Evolutionary conservation across 2,888 invertebrate species (phyloP).

Genomic region (Drosophila ezoana): DNA sequence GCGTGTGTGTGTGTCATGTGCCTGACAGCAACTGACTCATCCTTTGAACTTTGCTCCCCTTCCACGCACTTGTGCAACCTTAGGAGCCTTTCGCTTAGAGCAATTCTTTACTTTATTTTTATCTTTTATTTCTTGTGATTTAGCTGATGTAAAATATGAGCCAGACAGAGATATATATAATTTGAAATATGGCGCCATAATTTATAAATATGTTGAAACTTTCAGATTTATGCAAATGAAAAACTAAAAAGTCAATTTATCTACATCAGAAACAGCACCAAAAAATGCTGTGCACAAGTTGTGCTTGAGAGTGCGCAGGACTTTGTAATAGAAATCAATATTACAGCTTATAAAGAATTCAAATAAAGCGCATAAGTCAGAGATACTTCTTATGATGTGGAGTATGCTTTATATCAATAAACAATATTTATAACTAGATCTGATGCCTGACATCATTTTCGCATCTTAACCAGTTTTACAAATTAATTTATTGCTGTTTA

Average conservation of each 20-base stretch:
- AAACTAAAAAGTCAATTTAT: slow-evolving; percentile 18
- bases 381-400: too few relatives aligned
- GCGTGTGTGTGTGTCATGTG: slow-evolving; percentile 12
- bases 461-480: too few relatives aligned
- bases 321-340: too few relatives aligned
- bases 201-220: slow-evolving; percentile 36
- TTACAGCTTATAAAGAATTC: not conserved
- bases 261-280: slow-evolving; percentile 10
- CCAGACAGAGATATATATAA: slow-evolving; percentile 7
- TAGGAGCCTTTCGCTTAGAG: slow-evolving; percentile 17
- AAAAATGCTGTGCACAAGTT: not conserved
- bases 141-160: slow-evolving; percentile 12
- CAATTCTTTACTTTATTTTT: slow-evolving; percentile 10
- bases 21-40: slow-evolving; percentile 33
- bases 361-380: not conserved
- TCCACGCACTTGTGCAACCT: slow-evolving; percentile 1
- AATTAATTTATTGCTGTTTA: too few relatives aligned
- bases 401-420: too few relatives aligned
- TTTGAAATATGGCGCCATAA: slow-evolving; percentile 38
- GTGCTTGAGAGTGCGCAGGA: not conserved
- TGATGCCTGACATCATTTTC: too few relatives aligned
- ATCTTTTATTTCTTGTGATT: slow-evolving; percentile 16
- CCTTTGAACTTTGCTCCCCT: slow-evolving; percentile 2
- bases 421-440: too few relatives aligned
- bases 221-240: slow-evolving; percentile 28